These are phyloP conservation scores for Melanotaenia parkinsoni DNA, from an alignment of 2,797 vertebrate genomes.

Conservation along the genomic window DNA sequence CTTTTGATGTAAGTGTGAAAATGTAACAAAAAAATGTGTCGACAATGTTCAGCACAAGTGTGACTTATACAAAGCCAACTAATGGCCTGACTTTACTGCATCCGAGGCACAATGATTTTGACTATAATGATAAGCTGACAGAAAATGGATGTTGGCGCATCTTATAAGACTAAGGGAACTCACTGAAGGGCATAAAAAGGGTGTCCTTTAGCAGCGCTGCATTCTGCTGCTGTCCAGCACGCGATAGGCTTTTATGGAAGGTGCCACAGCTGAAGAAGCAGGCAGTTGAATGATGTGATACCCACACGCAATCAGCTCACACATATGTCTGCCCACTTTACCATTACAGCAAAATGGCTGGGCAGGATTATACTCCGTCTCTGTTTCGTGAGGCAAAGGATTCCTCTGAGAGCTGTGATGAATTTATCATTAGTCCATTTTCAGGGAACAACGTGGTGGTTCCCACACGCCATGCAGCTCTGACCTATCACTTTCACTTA, in stretches of 20 bases:
- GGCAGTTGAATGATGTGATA: conserved; percentile 30
- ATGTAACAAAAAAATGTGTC: too few species aligned
- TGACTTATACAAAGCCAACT: neutral
- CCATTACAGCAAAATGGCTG: conserved; percentile 8
- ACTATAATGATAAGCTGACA: neutral
- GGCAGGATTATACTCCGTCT: conserved; percentile 23
- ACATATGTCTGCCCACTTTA: conserved; percentile 40
- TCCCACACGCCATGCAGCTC: conserved; percentile 67
- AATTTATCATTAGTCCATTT: conserved; percentile 72
- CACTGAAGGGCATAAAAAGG: conserved; percentile 8
- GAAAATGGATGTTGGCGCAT: neutral
- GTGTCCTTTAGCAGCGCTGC: conserved; percentile 13
- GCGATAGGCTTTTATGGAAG: conserved; percentile 55
- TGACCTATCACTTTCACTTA: conserved; percentile 72
- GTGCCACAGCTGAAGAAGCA: conserved; percentile 35
- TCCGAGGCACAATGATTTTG: neutral
- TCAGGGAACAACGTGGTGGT: conserved; percentile 47
- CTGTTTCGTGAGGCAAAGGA: conserved; percentile 9
- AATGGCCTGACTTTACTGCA: conserved; percentile 5
- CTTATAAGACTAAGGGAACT: neutral
- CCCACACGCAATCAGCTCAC: conserved; percentile 21
- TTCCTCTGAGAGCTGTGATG: conserved; percentile 44
- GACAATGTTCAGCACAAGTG: neutral
- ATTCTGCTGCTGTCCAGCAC: conserved; percentile 30
- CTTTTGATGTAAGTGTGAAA: too few species aligned